Base-by-base conservation (phyloP, 2,888 invertebrate species). In the Mythimna albipuncta region DNA sequence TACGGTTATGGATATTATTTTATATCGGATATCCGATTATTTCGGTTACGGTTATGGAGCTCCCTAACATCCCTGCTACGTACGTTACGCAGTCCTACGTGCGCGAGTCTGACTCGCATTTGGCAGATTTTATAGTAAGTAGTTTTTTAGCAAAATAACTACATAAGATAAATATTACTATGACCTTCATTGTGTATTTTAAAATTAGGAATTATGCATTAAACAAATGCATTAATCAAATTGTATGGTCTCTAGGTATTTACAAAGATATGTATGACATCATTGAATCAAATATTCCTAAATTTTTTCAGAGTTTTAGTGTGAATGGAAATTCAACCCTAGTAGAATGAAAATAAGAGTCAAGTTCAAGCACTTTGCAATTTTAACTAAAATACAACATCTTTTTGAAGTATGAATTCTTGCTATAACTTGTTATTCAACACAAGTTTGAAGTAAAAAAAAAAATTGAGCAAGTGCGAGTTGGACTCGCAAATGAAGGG, bases 341-440 rank as follows among this genome's bases (percentile, higher is more conserved):
- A 81, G 0, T 0, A 0, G 0, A 0, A 6, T 32, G 2, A 0
- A 0, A 0, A 16, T 38, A 55, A 61, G 41, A 50, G 9, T 50
- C 0, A n/a, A 61, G 2, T 54, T 79, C 11, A 1, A 55, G 32
- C 50, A 26, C 35, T 11, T 55, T 0, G 19, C 0, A 5, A 11
- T 19, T n/a, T 50, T 26, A 19, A 47, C n/a, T 35, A 47, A 58
- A 52, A 59, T 47, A 70, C 10, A 7, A n/a, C 35, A 41, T 52
- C 0, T 11, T 52, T 77, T 52, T 58, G 69, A 69, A 26, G 26
- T 1, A 10, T 55, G 16, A 16, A 38, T 41, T 58, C 19, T 35
- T 26, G 16, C 32, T 44, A 50, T 13, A 35, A 59, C 21, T 32
- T 16, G 16, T 9, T 32, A 19, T 57, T 1, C 57, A 57, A 54